Conservation (phyloP, 2,797 vertebrate genomes). For the Sebastes nivosus region DNA sequence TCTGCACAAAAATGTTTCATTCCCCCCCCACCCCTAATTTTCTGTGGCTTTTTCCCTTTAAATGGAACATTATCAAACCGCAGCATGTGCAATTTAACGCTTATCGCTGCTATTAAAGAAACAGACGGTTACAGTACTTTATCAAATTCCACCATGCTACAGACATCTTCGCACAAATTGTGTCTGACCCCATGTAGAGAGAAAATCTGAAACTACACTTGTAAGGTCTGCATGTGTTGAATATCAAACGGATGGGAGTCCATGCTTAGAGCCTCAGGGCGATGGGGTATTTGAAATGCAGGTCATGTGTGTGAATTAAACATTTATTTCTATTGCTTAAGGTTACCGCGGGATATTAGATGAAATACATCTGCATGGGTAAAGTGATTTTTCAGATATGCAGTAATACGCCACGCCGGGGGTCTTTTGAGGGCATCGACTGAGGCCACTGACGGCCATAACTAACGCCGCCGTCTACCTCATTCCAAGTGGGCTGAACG, state of each 20-base stretch:
- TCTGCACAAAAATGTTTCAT: conserved; percentile 33
- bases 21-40: conserved; percentile 9
- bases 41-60: conserved; percentile 28
- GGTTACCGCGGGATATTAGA: neutral
- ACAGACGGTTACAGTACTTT: conserved; percentile 14
- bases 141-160: conserved; percentile 28
- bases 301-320: neutral
- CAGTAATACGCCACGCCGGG: neutral
- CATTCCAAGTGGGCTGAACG: neutral
- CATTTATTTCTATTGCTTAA: neutral
- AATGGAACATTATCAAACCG: conserved; percentile 40
- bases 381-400: conserved; percentile 8
- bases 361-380: neutral
- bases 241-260: neutral
- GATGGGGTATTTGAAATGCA: neutral
- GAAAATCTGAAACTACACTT: neutral
- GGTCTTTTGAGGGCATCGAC: neutral
- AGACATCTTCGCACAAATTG: neutral
- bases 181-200: neutral
- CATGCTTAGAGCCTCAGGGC: neutral
- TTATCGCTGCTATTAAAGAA: conserved; percentile 48
- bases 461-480: neutral
- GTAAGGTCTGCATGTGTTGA: neutral
- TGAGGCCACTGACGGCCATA: neutral
- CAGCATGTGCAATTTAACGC: conserved; percentile 30